A percentile compares a stretch with the other conserved stretches of the same genome.
Evolutionary conservation across 2,797 vertebrate genomes (phyloP).

Genomic region (Trematomus bernacchii): DNA sequence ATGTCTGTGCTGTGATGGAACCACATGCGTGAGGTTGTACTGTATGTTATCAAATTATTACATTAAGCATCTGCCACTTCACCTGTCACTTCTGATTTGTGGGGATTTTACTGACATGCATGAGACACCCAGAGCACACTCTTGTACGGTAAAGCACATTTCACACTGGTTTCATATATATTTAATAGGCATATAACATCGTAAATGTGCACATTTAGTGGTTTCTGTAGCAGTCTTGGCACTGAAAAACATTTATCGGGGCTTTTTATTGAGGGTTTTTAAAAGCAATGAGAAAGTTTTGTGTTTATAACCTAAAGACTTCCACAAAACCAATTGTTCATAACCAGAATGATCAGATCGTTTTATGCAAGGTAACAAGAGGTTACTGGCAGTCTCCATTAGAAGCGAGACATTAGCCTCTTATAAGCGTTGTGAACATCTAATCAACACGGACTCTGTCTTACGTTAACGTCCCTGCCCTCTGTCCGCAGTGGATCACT

Average conservation of each 20-base stretch:
- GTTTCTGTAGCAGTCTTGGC: background rate
- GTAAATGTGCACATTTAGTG: conserved; percentile 12
- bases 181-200: background rate
- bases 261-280: background rate
- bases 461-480: no score
- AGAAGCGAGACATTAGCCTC: no score
- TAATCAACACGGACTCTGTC: no score
- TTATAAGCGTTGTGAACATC: no score
- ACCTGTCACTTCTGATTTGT: conserved; percentile 42
- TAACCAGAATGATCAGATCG: background rate
- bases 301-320: conserved; percentile 9
- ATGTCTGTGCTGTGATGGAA: conserved; percentile 25
- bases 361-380: conserved; percentile 14
- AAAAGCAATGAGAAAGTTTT: conserved; percentile 3
- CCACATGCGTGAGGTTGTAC: conserved; percentile 28
- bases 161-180: conserved; percentile 5
- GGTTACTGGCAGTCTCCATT: background rate
- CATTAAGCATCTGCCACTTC: conserved; percentile 45
- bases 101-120: conserved; percentile 17
- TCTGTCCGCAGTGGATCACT: no score
- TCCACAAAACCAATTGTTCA: conserved; percentile 11
- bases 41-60: conserved; percentile 33
- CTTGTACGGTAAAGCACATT: conserved; percentile 3
- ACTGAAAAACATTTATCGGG: background rate
- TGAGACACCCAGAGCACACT: background rate